Conservation (phyloP, 2,888 invertebrate genomes). For the Stenolophus ochropezus region DNA sequence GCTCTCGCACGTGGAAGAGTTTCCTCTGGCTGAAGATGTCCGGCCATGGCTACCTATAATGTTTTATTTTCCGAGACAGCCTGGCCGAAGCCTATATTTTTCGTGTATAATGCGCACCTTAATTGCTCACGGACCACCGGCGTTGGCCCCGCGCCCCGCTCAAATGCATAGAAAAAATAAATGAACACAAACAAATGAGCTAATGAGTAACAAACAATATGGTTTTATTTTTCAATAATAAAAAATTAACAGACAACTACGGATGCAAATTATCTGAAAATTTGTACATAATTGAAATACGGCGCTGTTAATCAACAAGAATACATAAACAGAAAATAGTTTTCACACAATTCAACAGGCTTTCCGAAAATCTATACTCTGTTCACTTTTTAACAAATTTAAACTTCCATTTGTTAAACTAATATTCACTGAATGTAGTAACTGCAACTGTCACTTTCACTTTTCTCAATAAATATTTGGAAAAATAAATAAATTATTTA, state of each 20-base stretch:
- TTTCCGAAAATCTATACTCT: no score
- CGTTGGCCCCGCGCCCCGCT: slow-evolving; percentile 34
- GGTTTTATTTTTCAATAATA: slow-evolving; percentile 62
- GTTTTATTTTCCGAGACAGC: slow-evolving; percentile 58
- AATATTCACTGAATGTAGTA: no score
- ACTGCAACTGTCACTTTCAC: no score
- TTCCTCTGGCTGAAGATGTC: background rate
- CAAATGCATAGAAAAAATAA: slow-evolving; percentile 63
- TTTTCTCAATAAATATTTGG: no score
- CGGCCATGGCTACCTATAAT: slow-evolving; percentile 47
- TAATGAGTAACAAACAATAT: slow-evolving; percentile 65
- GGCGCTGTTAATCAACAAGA: background rate
- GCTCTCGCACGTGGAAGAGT: slow-evolving; percentile 1
- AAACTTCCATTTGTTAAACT: no score
- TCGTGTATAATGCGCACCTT: slow-evolving; percentile 69
- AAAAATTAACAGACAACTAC: slow-evolving; percentile 56
- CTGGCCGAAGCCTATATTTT: slow-evolving; percentile 65
- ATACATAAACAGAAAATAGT: background rate
- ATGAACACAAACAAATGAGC: slow-evolving; percentile 61
- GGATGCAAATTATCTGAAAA: slow-evolving; percentile 55
- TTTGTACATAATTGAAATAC: slow-evolving; percentile 53
- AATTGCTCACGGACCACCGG: slow-evolving; percentile 70
- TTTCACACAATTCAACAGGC: background rate
- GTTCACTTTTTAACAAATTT: no score
- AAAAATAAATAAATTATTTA: no score